phyloP scores from a whole-genome alignment of 1,140 invertebrate species.

The Epicauta chinensis region DNA sequence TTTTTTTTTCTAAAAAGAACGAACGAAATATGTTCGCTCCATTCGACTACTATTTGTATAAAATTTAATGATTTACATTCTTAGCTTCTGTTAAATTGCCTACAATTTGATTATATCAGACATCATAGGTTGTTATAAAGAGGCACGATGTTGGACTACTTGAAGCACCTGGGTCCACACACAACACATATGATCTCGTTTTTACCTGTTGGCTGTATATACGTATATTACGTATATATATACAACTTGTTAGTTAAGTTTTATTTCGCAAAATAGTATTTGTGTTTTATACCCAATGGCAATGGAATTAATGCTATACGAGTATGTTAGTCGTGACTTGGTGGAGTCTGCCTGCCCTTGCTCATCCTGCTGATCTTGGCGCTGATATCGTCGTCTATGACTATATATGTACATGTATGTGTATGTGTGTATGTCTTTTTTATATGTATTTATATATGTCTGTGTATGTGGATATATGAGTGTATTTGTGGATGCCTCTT shows the following conservation, averaged over 20 bases:
- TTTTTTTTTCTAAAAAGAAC: too few species aligned
- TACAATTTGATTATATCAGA: slow-evolving; percentile 17
- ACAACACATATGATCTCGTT: slow-evolving; percentile 11
- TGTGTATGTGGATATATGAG: too few species aligned
- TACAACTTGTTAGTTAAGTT: too few species aligned
- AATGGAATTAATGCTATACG: slow-evolving; percentile 21
- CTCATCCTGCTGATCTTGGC: slow-evolving; percentile 20
- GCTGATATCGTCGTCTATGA: slow-evolving; percentile 7
- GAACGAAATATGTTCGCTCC: too few species aligned
- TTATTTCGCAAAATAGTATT: slow-evolving; percentile 7
- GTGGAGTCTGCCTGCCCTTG: slow-evolving; percentile 13
- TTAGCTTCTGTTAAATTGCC: slow-evolving; percentile 14
- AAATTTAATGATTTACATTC: slow-evolving; percentile 10
- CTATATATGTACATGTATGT: neutral
- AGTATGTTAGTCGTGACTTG: slow-evolving; percentile 21
- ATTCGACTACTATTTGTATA: too few species aligned
- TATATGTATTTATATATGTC: slow-evolving; percentile 8
- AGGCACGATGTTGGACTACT: too few species aligned
- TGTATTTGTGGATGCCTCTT: too few species aligned
- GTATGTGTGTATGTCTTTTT: slow-evolving; percentile 8
- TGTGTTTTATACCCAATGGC: slow-evolving; percentile 10
- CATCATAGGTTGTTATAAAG: slow-evolving; percentile 2
- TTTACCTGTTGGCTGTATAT: too few species aligned
- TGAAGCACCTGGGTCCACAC: slow-evolving; percentile 5
- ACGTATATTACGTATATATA: too few species aligned